phyloP scores from a whole-genome alignment of 1,140 invertebrate genomes.

The Pararge aegeria region DNA sequence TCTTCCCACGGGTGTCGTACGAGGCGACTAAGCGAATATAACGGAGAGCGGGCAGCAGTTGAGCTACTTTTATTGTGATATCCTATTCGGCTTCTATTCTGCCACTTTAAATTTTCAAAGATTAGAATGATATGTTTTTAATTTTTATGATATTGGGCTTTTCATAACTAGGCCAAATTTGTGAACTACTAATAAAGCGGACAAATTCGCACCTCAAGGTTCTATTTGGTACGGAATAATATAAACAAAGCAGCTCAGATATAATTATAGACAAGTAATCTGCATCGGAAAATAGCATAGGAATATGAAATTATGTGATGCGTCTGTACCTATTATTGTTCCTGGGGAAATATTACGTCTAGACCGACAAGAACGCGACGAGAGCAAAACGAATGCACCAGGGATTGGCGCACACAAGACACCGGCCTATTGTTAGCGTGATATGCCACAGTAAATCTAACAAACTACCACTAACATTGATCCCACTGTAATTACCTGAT shows the following conservation, averaged over 20 bases:
- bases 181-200: no score
- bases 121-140: no score
- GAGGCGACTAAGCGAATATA: no score
- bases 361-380: slow-evolving; percentile 64
- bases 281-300: slow-evolving; percentile 16
- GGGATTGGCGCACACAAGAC: slow-evolving; percentile 34
- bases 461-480: slow-evolving; percentile 42
- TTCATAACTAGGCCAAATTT: no score
- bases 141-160: no score
- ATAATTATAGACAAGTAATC: not conserved
- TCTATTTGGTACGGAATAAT: not conserved
- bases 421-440: slow-evolving; percentile 71
- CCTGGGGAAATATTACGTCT: slow-evolving; percentile 67
- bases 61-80: no score
- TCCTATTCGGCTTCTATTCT: no score
- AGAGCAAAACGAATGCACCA: slow-evolving; percentile 56
- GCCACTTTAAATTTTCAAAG: no score
- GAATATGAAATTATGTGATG: slow-evolving; percentile 38
- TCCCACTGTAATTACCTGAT: slow-evolving; percentile 29
- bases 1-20: no score
- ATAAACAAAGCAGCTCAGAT: not conserved
- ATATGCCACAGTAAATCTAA: slow-evolving; percentile 55
- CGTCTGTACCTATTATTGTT: slow-evolving; percentile 48
- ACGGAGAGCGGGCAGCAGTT: no score
- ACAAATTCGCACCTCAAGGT: no score